Evolutionary conservation across 1,140 invertebrate genomes (phyloP).

Genomic region (Ceratitis capitata): DNA sequence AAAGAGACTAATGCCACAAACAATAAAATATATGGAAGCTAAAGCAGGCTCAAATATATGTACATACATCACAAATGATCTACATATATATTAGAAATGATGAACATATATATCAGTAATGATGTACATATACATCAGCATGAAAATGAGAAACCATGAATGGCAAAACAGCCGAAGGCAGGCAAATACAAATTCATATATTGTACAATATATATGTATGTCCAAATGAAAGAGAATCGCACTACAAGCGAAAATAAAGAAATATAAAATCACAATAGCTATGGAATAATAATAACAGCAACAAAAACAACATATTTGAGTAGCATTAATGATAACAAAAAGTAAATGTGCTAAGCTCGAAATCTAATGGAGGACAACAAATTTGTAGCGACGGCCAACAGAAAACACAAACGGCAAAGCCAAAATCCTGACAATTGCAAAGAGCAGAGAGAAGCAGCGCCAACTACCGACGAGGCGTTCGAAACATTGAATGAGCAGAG

Average conservation of each 20-base stretch:
- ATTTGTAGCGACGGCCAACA: not conserved
- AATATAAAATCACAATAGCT: not conserved
- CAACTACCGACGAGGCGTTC: not conserved
- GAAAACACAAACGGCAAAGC: not conserved
- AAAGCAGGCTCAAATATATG: no score
- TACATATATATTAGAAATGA: not conserved
- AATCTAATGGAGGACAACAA: constrained; percentile 14
- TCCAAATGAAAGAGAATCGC: not conserved
- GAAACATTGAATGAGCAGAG: not conserved
- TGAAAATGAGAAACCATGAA: not conserved
- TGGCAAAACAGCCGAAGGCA: not conserved
- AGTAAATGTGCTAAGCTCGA: not conserved
- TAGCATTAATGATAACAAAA: constrained; percentile 25
- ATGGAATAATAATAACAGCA: not conserved
- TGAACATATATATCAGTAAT: not conserved
- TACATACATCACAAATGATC: no score
- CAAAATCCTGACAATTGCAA: no score
- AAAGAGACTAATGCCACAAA: constrained; percentile 15
- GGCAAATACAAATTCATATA: not conserved
- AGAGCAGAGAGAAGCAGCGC: not conserved
- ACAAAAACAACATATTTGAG: constrained; percentile 2
- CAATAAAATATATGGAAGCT: not conserved
- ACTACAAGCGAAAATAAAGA: not conserved
- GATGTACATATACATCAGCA: not conserved
- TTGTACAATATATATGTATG: no score